Base-by-base conservation (phyloP, 2,113 vertebrate species). In the Rattus norvegicus region DNA sequence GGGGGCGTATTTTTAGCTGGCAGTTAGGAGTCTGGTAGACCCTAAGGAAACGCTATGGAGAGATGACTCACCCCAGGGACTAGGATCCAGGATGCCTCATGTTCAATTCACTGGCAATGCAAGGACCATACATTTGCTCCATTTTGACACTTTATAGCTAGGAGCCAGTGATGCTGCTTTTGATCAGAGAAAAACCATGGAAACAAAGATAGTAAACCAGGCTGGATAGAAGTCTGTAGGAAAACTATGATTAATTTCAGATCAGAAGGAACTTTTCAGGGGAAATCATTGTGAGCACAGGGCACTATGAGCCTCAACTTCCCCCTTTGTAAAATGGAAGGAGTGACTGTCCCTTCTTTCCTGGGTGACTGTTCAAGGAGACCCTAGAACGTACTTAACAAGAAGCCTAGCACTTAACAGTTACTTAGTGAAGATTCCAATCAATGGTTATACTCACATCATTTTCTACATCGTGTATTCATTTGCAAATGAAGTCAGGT, bases 181-280 rank as follows among this genome's bases (percentile, higher is more conserved):
- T 70, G 76, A 43, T 16, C n/a, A 13, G 13, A 92, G 79, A 89
- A 72, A 63, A 73, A 8, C 0, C 5, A 73, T 88, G 13, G 16
- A 94, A 75, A 89, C 79, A 77, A 87, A 83, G 2, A 96, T 10
- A 89, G 14, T 2, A 69, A 89, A 79, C 30, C 36, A 13, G 20
- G 63, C 36, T 69, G 72, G 1, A 73, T 67, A 30, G 69, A 52
- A 52, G 47, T 67, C 24, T 96, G 30, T 20, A 84, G n/a, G 84
- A 77, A 61, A 4, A 88, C 84, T 39, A 56, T 54, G 91, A 16
- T 8, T 77, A 22, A 69, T 86, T 95, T 96, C 90, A 89, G 54
- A 88, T 7, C 87, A 89, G 24, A 43, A 88, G n/a, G 65, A 17
- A 92, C 73, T 24, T 36, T n/a, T 96, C 14, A 39, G 65, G 77